These are phyloP conservation scores for Odontothrips loti DNA, from an alignment of 2,888 invertebrate species.

Conservation along the genomic window DNA sequence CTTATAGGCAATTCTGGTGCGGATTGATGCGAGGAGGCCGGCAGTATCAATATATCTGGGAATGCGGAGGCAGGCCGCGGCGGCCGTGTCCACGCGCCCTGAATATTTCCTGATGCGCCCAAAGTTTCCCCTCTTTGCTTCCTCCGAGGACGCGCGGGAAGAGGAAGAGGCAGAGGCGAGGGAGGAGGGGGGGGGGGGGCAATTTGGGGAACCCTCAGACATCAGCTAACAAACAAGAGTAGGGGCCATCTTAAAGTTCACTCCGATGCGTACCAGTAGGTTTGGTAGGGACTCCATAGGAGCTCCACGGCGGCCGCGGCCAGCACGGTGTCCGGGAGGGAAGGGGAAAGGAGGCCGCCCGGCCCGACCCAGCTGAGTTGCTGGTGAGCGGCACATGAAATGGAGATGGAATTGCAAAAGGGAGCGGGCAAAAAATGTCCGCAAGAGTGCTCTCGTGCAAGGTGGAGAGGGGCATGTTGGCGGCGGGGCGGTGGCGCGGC, in stretches of 20 bases:
- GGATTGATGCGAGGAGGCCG: conserved; percentile 9
- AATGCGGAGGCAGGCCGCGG: conserved; percentile 32
- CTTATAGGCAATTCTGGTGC: conserved; percentile 33
- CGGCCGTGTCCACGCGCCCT: conserved; percentile 37
- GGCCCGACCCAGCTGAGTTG: conserved; percentile 30
- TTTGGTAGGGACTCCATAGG: too few relatives aligned
- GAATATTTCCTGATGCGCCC: conserved; percentile 5
- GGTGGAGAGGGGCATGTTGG: conserved; percentile 32
- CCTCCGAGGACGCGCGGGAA: conserved; percentile 39
- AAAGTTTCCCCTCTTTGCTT: conserved; percentile 17
- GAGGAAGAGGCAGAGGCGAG: conserved; percentile 42
- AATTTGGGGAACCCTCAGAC: conserved; percentile 32
- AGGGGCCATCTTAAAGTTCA: conserved; percentile 30
- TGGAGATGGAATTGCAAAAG: conserved; percentile 27
- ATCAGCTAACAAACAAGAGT: conserved; percentile 29
- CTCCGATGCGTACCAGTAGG: too few relatives aligned
- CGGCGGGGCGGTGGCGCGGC: conserved; percentile 39
- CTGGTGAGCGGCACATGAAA: conserved; percentile 29
- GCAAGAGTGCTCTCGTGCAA: not conserved
- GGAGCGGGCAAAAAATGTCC: not conserved
- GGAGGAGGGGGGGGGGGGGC: conserved; percentile 39
- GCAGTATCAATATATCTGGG: conserved; percentile 37
- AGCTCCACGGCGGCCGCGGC: too few relatives aligned
- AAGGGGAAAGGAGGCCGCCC: conserved; percentile 31
- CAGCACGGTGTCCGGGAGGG: too few relatives aligned